A percentile compares a stretch with the other conserved stretches of the same genome.
phyloP scores from a whole-genome alignment of 64 coral and sea anemone species.

The Pachyseris speciosa region DNA sequence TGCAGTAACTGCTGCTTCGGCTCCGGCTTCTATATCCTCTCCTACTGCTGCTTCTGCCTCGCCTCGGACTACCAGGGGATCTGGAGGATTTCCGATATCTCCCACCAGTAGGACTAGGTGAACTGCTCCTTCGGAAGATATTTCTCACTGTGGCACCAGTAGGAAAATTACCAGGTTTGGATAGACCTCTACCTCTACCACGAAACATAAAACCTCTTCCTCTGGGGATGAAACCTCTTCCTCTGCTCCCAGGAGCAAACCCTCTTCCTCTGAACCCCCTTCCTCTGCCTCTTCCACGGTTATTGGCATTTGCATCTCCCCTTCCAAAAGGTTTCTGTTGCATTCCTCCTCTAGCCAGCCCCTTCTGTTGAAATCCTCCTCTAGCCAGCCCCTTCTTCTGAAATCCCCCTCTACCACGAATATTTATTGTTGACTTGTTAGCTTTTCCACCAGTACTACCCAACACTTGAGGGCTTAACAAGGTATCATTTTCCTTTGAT shows the following conservation, averaged over 20 bases:
- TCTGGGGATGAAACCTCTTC: neutral
- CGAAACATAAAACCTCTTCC: conserved; percentile 3
- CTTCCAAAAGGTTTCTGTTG: neutral
- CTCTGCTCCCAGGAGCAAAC: neutral
- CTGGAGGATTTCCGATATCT: conserved; percentile 9
- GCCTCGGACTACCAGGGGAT: neutral
- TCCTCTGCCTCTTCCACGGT: neutral
- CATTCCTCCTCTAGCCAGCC: neutral
- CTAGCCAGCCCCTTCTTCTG: neutral
- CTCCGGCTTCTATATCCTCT: neutral
- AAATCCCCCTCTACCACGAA: neutral
- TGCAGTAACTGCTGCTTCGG: conserved; percentile 36
- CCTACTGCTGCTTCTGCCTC: neutral
- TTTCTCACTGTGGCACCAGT: conserved; percentile 19
- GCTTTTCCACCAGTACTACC: neutral
- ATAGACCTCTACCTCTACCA: conserved; percentile 20
- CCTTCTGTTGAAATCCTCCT: neutral
- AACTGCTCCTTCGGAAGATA: conserved; percentile 21
- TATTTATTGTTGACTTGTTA: neutral
- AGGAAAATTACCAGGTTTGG: neutral
- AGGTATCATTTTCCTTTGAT: neutral
- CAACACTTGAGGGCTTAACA: neutral
- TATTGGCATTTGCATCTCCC: neutral
- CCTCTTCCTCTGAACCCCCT: conserved; percentile 11
- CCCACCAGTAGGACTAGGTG: neutral